Evolutionary conservation across 2,113 vertebrate genomes (phyloP), one percentile per base, ranked within the genome.

Genomic region (Prolemur simus): DNA sequence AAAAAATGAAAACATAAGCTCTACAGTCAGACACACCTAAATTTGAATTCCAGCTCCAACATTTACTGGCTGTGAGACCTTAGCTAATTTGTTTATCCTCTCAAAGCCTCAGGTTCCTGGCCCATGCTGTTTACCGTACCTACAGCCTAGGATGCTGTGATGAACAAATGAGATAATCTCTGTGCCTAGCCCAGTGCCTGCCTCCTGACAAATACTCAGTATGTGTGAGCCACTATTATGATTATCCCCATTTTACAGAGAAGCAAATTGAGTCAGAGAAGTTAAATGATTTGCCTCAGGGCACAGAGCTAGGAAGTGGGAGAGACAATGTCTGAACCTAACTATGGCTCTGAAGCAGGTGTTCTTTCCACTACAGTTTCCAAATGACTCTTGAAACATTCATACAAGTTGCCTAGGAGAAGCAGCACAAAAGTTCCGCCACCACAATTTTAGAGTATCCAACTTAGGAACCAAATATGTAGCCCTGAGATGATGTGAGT

Each of bases 11-110:
- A 91, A 69, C 17, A 27, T 52, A 60, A 47, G 13, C 25, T 68
- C 45, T 83, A 4, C 7, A 27, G 5, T 42, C 15, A 45, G 56
- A 66, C 21, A 92, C 56, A 64, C 21, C 3, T 25, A 56, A 12
- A 39, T 80, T 86, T 86, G 39, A 77, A 94, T 85, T 89, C 45
- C 13, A 52, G 66, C 11, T 89, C 58, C 52, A 87, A 34, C 8
- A 42, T 66, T 85, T 80, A 66, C 66, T 37, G 17, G 32, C 47
- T 69, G 12, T 58, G 47, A 94, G 63, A 54, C 29, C n/a, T 94
- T 66, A 83, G 39, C 56, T 95, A 34, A 84, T 64, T 69, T 93
- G 10, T 83, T 87, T 91, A 69, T 84, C 25, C 74, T 94, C 29
- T 18, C 63, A 93, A 90, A 91, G 60, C 4, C 37, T 69, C 32